These are phyloP conservation scores for Nerophis lumbriciformis DNA, from an alignment of 2,113 vertebrate species.

Conservation along the genomic window DNA sequence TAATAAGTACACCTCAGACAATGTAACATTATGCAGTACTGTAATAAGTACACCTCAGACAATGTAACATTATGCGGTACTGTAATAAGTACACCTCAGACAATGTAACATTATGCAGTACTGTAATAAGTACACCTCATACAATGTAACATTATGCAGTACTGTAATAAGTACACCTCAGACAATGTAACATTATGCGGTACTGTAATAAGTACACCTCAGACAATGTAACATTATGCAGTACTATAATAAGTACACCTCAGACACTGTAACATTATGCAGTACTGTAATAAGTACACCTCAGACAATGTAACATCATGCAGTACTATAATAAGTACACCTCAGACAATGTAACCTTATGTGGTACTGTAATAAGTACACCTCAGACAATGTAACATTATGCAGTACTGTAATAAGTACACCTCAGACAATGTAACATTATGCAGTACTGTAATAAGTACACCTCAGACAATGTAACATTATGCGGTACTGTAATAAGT, in stretches of 20 bases:
- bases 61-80: constrained; percentile 13
- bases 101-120: constrained; percentile 10
- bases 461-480: constrained; percentile 31
- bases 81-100: constrained; percentile 27
- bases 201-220: constrained; percentile 21
- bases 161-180: constrained; percentile 25
- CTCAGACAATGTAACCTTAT: constrained; percentile 27
- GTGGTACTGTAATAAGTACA: neutral
- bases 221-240: constrained; percentile 18
- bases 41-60: constrained; percentile 26
- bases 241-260: constrained; percentile 6
- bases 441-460: constrained; percentile 7
- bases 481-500: neutral
- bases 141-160: constrained; percentile 16
- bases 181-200: constrained; percentile 17
- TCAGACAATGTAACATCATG: constrained; percentile 25
- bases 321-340: constrained; percentile 12
- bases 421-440: constrained; percentile 29
- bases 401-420: constrained; percentile 9
- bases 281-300: constrained; percentile 14
- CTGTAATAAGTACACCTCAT: constrained; percentile 15
- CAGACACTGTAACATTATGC: constrained; percentile 22
- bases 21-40: constrained; percentile 15
- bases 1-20: constrained; percentile 19
- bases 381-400: constrained; percentile 28